phyloP scores from a whole-genome alignment of 2,113 vertebrate species.

The Galemys pyrenaicus region DNA sequence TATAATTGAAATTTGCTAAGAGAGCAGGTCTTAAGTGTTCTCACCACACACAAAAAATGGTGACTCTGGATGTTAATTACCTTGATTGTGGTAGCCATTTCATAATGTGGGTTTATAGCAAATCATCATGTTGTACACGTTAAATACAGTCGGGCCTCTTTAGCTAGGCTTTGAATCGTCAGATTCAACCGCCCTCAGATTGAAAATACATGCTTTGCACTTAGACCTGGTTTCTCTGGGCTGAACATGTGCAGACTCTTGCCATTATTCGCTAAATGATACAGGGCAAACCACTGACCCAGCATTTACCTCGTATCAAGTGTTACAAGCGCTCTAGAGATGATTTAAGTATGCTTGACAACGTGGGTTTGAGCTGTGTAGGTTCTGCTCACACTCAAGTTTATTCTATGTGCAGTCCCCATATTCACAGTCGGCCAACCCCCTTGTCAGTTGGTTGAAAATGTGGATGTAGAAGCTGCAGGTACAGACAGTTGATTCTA shows the following conservation, averaged over 20 bases:
- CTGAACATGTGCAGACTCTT: neutral
- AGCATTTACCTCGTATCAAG: neutral
- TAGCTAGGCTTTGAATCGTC: neutral
- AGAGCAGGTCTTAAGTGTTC: neutral
- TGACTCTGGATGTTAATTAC: slow-evolving; percentile 13
- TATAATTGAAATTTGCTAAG: neutral
- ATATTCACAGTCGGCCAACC: neutral
- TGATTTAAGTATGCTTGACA: neutral
- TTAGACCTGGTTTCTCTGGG: neutral
- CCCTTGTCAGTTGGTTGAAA: neutral
- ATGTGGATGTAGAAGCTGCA: too few species aligned
- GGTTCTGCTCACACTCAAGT: too few species aligned
- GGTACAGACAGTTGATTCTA: too few species aligned
- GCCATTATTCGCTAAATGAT: neutral
- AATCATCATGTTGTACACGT: neutral
- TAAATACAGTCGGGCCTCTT: neutral
- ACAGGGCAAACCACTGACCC: neutral
- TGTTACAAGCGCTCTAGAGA: neutral
- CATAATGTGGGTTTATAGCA: slow-evolving; percentile 39
- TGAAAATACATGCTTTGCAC: neutral
- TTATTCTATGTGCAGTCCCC: neutral
- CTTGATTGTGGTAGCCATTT: slow-evolving; percentile 28
- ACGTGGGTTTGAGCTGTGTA: too few species aligned
- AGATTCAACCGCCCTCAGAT: neutral
- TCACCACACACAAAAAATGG: neutral